Evolutionary conservation across 2,113 vertebrate species (phyloP), one percentile per base, ranked within the genome.

Genomic region (Heloderma charlesbogerti): DNA sequence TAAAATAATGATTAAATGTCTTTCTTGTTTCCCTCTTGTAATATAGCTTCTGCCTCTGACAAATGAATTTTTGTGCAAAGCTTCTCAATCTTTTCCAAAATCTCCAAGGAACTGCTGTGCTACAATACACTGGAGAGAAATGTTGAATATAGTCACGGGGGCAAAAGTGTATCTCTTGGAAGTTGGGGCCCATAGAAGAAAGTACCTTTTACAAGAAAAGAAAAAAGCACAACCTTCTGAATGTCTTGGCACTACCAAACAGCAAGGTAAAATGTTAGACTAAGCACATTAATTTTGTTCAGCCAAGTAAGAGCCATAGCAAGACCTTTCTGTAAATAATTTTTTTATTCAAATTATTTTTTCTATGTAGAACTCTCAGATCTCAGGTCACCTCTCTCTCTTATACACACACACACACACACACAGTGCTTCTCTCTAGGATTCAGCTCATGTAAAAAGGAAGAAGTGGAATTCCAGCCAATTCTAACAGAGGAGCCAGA

Each of bases 1-100:
- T 94, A 91, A 95, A 87, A 92, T 88, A 87, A 90, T 94, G 90
- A 94, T 95, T 96, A 94, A 95, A 95, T 95, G 87, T 94, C 94
- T 89, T 69, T 60, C 69, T 93, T 92, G 40, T 93, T 95, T 89
- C 81, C 67, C 93, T 75, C 40, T 90, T 93, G 90, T 92, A 95
- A 94, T 92, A 93, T 87, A 94, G 54, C 84, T 88, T 84, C 93
- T 93, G 78, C 84, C 60, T 94, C 86, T 95, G 91, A 93, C 90
- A 95, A 95, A 95, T 91, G 83, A 87, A 93, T 43, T 57, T 95
- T 92, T 89, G 86, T 87, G 72, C 93, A 95, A 95, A 94, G 77
- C 29, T 89, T 88, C 88, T 93, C 0, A 3, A 90, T n/a, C 93
- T 80, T 90, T 95, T 93, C 89, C 84, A 92, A 95, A 88, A 89